Base-by-base conservation (phyloP, 2,888 invertebrate species). In the Acanthopleura granulata region DNA sequence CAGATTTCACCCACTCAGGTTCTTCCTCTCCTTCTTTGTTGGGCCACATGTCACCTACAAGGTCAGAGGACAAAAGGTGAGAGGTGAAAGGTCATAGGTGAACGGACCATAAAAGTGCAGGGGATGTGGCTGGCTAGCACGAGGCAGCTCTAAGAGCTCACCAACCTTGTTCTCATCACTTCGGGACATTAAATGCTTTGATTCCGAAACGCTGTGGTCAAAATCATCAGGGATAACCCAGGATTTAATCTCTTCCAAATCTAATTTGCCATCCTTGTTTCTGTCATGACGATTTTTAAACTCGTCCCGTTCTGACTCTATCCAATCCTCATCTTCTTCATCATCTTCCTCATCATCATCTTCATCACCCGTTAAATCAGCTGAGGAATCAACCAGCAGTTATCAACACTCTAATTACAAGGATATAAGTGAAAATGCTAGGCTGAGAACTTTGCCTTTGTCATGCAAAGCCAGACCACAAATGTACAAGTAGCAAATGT, bases 221-320 rank as follows among this genome's bases (percentile, higher is more conserved):
- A 97, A 98, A 90, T 97, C 97, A 0, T 95, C 94, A 0, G 98
- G 98, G 77, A 96, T 94, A 80, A 98, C 96, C 98, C 98, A 98
- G 4, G 84, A 79, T 73, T 82, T 84, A 40, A 97, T 96, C 91
- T 99, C 98, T 62, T 94, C 93, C 76, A 93, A 93, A 87, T 97
- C 95, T 92, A 99, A 93, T 86, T 93, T 95, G n/a, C 95, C 95
- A 91, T 97, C 94, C 73, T 94, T 93, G 90, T 97, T 94, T 84
- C 94, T 94, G 87, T 94, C 94, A 70, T 96, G 92, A 91, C 94
- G 95, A 62, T 94, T 93, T 49, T 92, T 91, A 91, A 98, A 99
- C 89, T 97, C 96, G 83, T 97, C 96, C 49, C 95, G 93, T 90
- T 99, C 98, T 87, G 94, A 95, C 85, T 93, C 93, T 49, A 98